Conservation (phyloP, 2,113 vertebrate genomes). For the Eulacestoma nigropectus region DNA sequence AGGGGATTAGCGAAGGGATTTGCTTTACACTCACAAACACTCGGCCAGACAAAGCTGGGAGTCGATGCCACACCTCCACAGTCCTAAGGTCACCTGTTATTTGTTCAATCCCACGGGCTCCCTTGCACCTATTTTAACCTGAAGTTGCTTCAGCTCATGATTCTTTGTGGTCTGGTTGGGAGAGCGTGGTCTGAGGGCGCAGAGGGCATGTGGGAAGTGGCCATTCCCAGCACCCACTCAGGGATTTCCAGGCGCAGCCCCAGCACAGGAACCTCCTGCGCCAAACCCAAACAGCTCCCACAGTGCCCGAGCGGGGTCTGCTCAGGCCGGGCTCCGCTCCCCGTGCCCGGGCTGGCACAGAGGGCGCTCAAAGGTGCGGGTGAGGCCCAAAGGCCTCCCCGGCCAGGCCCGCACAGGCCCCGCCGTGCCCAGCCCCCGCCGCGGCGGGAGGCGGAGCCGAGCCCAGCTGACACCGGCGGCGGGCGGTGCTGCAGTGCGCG, state of each 20-base stretch:
- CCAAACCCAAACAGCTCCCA: not conserved
- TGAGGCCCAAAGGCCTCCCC: rapidly evolving
- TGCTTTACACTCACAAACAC: not conserved
- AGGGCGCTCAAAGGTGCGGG: rapidly evolving
- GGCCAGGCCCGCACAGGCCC: not conserved
- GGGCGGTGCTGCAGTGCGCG: not conserved
- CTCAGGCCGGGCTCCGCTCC: not conserved
- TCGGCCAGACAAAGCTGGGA: not conserved
- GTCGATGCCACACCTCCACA: not conserved
- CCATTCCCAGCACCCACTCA: rapidly evolving
- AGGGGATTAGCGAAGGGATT: not conserved
- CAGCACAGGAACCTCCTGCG: not conserved
- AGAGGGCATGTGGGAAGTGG: rapidly evolving
- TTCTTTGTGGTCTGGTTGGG: not conserved
- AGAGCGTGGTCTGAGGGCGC: rapidly evolving
- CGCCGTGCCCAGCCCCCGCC: not conserved
- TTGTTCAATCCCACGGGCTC: not conserved
- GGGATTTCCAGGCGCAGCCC: rapidly evolving
- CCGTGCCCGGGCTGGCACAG: rapidly evolving
- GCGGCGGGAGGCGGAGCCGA: not conserved
- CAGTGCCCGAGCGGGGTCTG: not conserved
- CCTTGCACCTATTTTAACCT: not conserved
- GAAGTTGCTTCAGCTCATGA: not conserved
- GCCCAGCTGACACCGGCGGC: not conserved
- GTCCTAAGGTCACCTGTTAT: not conserved